These are phyloP conservation scores for Euphydryas editha DNA, from an alignment of 2,888 invertebrate genomes.

Conservation along the genomic window DNA sequence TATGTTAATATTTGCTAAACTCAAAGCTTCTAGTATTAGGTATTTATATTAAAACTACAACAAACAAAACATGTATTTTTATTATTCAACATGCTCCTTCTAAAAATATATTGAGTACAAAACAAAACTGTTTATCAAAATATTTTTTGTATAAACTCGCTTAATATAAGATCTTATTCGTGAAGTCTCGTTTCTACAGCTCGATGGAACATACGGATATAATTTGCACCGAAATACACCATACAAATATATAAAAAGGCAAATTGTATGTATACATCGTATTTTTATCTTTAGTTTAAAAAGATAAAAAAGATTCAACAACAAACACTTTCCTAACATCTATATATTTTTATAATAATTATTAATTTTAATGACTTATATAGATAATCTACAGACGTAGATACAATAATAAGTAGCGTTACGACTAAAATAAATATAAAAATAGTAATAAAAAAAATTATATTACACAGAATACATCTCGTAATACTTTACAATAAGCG, in stretches of 20 bases:
- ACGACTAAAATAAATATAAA: constrained; percentile 39
- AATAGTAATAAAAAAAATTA: constrained; percentile 23
- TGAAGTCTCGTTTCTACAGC: constrained; percentile 49
- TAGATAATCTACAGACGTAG: constrained; percentile 4
- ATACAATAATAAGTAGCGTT: constrained; percentile 21
- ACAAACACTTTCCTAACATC: constrained; percentile 7
- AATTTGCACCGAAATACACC: constrained; percentile 37
- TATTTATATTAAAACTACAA: constrained; percentile 78
- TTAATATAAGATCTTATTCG: constrained; percentile 50
- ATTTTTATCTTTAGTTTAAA: constrained; percentile 35
- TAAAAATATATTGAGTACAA: constrained; percentile 58
- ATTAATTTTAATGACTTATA: constrained; percentile 10
- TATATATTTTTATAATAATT: constrained; percentile 17
- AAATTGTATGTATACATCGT: constrained; percentile 32
- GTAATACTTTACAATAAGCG: constrained; percentile 21
- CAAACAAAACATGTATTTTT: constrained; percentile 78
- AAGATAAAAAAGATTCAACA: constrained; percentile 35
- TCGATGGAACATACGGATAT: constrained; percentile 32
- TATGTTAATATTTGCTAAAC: constrained; percentile 35
- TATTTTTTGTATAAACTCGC: constrained; percentile 54
- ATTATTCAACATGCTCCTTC: constrained; percentile 76
- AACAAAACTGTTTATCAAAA: constrained; percentile 51
- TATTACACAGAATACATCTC: constrained; percentile 20
- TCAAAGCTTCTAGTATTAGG: constrained; percentile 61
- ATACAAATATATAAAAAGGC: constrained; percentile 31